Percentiles rank a stretch among this genome's conserved stretches.
These are phyloP conservation scores for Micronycteris hirsuta DNA, from an alignment of 2,113 vertebrate genomes.

Conservation along the genomic window DNA sequence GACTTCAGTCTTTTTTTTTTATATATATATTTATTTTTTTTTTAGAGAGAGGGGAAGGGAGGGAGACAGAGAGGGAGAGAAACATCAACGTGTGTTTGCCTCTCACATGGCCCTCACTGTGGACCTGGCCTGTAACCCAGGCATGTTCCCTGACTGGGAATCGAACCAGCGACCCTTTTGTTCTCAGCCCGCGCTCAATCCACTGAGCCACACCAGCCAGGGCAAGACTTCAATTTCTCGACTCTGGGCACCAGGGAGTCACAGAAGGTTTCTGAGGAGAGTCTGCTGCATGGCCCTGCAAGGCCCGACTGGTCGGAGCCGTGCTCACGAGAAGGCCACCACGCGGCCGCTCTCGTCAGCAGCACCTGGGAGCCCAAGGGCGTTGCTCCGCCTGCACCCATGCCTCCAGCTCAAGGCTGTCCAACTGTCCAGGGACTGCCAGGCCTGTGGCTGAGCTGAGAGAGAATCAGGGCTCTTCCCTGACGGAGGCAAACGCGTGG, in stretches of 20 bases:
- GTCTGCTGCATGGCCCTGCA: too few relatives aligned
- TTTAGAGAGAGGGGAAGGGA: too few relatives aligned
- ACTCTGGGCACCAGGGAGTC: neutral
- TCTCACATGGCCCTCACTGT: too few relatives aligned
- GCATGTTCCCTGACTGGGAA: too few relatives aligned
- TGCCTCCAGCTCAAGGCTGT: neutral
- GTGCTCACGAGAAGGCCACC: neutral
- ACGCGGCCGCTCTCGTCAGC: accelerated
- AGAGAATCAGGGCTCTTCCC: neutral
- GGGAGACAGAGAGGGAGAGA: too few relatives aligned
- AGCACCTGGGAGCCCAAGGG: neutral
- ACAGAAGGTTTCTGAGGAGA: neutral
- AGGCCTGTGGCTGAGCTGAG: neutral
- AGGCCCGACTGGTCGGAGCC: neutral
- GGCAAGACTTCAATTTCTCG: too few relatives aligned
- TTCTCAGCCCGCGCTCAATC: too few relatives aligned
- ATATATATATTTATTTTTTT: too few relatives aligned
- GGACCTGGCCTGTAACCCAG: too few relatives aligned
- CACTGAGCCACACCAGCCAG: too few relatives aligned
- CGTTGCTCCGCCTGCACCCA: neutral
- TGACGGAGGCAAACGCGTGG: neutral
- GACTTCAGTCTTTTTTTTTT: neutral
- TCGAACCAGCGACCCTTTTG: too few relatives aligned
- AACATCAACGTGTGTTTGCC: too few relatives aligned
- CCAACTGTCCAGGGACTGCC: neutral